Base-by-base conservation (phyloP, 2,888 invertebrate species). In the Caenorhabditis drosophilae region DNA sequence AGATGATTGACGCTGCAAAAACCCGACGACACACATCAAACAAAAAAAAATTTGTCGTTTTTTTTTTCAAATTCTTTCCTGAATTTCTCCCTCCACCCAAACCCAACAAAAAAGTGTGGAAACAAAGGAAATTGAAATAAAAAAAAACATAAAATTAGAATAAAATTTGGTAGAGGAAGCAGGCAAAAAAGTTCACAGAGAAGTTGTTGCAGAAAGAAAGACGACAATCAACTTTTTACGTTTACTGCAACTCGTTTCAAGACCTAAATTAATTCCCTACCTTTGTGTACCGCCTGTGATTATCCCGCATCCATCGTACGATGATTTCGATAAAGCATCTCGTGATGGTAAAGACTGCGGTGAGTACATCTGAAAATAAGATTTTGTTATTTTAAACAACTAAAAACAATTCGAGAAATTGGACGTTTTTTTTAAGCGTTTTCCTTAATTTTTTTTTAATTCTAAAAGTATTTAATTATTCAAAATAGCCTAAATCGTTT, bases 341-440 rank as follows among this genome's bases (percentile, higher is more conserved):
- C 56, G 27, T 0, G 59, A 31, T 9, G 66, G 66, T 12, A 66
- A 48, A 2, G 66, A 66, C 45, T 59, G 59, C 22, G 66, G 66
- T 3, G 66, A 66, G 36, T 52, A 66, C 59, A 66, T 60, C 66
- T 66, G 48, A 20, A 66, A 59, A 38, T 20, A 31, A 9, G n/a
- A 41, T 9, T 41, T 36, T 9, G 4, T 4, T 7, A 15, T n/a
- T 36, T n/a, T 9, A n/a, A 31, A 12, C 31, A 12, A n/a, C n/a
- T n/a, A n/a, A 31, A 31, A 31, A 31, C 31, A 9, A 9, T 31
- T 31, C 12, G 12, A 9, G 31, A 12, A 31, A 31, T 31, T 9
- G 31, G 31, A 9, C 7, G 6, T 31, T 31, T 31, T 31, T 31
- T 31, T 31, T 31, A 31, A 31, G 12, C 6, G 12, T 12, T 31